Base-by-base conservation (phyloP, 1,140 invertebrate genomes). In the Ceratosolen fusciceps region DNA sequence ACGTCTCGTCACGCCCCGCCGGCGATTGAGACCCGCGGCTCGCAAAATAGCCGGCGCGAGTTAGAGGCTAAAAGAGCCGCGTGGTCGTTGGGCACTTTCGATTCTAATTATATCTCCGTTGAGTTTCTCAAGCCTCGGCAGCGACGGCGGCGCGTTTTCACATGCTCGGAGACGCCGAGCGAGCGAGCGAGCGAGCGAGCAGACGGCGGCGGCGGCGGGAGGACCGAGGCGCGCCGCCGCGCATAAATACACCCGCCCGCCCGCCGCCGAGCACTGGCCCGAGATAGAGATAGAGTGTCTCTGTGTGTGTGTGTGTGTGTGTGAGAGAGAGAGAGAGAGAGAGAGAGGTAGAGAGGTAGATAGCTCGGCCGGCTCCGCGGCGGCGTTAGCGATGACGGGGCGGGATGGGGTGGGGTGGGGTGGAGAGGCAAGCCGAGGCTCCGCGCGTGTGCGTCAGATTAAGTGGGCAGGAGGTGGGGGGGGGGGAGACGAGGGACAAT, bases 101-200 rank as follows among this genome's bases (percentile, higher is more conserved):
- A 81, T 81, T 86, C 85, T 87, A 86, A 87, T 86, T 84, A 84
- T 87, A 87, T 83, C 81, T 80, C 80, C 80, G 80, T 81, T 47
- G 56, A 73, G 77, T 78, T 78, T 73, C 77, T 78, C 56, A 31
- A 72, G 77, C 29, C 21, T 31, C 54, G 34, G 16, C 39, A 16
- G 60, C 76, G 29, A n/a, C 29, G 60, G 31, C 56, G 68, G 31
- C 56, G 68, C 12, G 68, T 73, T 73, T 70, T n/a, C 77, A 37
- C 77, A 52, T 72, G 77, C 39, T 24, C 26, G 60, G 49, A 67
- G 39, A 24, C 49, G n/a, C n/a, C n/a, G n/a, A n/a, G n/a, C n/a
- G n/a, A n/a, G n/a, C n/a, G n/a, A n/a, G n/a, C n/a, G n/a, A n/a
- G n/a, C n/a, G n/a, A n/a, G n/a, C n/a, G n/a, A n/a, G n/a, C 21